These are phyloP conservation scores for Tenualosa ilisha DNA, from an alignment of 2,797 vertebrate species.

Conservation along the genomic window DNA sequence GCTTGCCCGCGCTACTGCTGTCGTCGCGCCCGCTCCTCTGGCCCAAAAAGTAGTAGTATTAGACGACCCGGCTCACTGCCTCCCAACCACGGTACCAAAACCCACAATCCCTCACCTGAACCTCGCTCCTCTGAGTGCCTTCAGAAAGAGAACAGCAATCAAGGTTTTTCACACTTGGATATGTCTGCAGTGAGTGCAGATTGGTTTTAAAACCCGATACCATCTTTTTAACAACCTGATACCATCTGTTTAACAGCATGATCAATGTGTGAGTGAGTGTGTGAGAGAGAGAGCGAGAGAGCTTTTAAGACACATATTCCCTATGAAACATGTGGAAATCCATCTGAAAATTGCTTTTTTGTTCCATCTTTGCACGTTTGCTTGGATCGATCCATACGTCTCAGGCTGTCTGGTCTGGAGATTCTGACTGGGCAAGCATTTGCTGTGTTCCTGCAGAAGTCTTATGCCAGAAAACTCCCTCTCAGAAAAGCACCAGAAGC, in stretches of 20 bases:
- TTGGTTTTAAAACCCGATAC: neutral
- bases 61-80: neutral
- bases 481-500: neutral
- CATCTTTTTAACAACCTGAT: constrained; percentile 13
- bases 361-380: constrained; percentile 1
- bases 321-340: constrained; percentile 13
- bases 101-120: neutral
- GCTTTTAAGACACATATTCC: constrained; percentile 6
- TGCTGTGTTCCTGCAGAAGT: neutral
- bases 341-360: constrained; percentile 21
- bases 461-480: neutral
- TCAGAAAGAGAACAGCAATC: neutral
- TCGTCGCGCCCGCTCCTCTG: neutral
- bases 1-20: neutral
- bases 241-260: constrained; percentile 21
- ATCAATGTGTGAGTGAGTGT: neutral
- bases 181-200: neutral
- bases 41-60: neutral
- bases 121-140: neutral
- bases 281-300: neutral
- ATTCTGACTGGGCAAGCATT: neutral
- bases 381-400: neutral
- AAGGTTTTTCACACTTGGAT: neutral
- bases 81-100: neutral
- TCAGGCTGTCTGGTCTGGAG: neutral